These are phyloP conservation scores for Microcebus griseorufus DNA, from an alignment of 2,113 vertebrate genomes.

Conservation along the genomic window DNA sequence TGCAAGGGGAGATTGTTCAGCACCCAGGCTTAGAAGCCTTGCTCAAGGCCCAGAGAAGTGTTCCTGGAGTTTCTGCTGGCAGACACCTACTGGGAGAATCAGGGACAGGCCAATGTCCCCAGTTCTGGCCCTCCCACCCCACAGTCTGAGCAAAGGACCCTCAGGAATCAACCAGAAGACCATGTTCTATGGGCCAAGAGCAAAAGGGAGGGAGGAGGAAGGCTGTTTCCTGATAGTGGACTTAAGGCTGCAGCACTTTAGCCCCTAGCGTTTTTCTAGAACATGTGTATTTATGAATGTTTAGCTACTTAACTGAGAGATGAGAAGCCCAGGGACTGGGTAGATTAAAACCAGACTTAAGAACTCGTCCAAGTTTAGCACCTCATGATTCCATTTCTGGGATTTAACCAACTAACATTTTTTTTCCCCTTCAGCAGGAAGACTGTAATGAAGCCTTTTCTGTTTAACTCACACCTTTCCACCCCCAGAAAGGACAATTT, in stretches of 20 bases:
- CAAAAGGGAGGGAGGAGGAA: background rate
- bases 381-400: conserved; percentile 17
- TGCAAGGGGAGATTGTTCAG: background rate
- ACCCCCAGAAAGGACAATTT: background rate
- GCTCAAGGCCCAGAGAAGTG: background rate
- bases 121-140: background rate
- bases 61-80: background rate
- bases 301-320: background rate
- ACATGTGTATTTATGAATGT: background rate
- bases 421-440: background rate
- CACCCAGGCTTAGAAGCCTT: background rate
- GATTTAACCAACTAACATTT: background rate
- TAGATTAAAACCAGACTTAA: conserved; percentile 50
- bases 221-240: background rate
- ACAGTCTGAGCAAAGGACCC: background rate
- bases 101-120: background rate
- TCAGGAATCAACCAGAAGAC: background rate
- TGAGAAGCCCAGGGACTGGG: background rate
- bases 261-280: background rate
- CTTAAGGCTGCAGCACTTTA: background rate
- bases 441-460: background rate
- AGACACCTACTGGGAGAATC: background rate
- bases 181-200: accelerated
- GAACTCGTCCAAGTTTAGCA: conserved; percentile 20
- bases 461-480: background rate